phyloP scores from a whole-genome alignment of 2,888 invertebrate genomes.

The Philonicus albiceps region DNA sequence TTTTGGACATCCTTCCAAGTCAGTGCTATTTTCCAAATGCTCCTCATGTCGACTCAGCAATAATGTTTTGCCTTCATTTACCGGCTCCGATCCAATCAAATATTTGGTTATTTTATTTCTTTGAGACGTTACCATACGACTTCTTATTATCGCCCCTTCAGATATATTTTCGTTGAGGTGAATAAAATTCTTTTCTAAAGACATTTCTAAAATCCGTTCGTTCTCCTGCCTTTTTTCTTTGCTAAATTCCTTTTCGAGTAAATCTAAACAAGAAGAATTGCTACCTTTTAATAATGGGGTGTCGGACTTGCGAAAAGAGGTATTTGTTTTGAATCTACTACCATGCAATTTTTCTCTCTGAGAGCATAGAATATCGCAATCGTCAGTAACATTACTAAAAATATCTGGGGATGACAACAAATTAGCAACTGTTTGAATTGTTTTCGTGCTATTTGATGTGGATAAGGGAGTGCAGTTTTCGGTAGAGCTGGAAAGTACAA shows the following conservation, averaged over 20 bases:
- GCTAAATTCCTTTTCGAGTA: slow-evolving; percentile 59
- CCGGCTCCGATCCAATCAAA: slow-evolving; percentile 52
- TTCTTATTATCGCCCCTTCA: slow-evolving; percentile 53
- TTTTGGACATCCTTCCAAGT: neutral
- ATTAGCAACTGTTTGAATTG: neutral
- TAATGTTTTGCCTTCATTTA: neutral
- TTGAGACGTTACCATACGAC: slow-evolving; percentile 42
- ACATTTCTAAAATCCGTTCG: slow-evolving; percentile 18
- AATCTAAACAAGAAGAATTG: slow-evolving; percentile 58
- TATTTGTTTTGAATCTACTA: slow-evolving; percentile 57
- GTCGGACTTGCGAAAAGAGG: slow-evolving; percentile 49
- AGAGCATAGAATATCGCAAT: slow-evolving; percentile 51
- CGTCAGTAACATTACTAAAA: slow-evolving; percentile 40
- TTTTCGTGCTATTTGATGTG: neutral
- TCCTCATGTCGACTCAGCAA: neutral
- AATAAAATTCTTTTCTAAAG: neutral
- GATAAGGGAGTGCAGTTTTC: neutral
- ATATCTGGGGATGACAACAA: slow-evolving; percentile 44
- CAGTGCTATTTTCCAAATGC: neutral
- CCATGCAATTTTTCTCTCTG: slow-evolving; percentile 57
- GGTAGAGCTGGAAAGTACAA: slow-evolving; percentile 38
- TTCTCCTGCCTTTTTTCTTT: slow-evolving; percentile 43
- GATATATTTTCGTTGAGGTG: slow-evolving; percentile 56
- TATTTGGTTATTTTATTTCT: slow-evolving; percentile 59
- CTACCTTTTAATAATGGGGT: slow-evolving; percentile 8